These are phyloP conservation scores for Chymomyza costata DNA, from an alignment of 1,140 invertebrate genomes.

Conservation along the genomic window DNA sequence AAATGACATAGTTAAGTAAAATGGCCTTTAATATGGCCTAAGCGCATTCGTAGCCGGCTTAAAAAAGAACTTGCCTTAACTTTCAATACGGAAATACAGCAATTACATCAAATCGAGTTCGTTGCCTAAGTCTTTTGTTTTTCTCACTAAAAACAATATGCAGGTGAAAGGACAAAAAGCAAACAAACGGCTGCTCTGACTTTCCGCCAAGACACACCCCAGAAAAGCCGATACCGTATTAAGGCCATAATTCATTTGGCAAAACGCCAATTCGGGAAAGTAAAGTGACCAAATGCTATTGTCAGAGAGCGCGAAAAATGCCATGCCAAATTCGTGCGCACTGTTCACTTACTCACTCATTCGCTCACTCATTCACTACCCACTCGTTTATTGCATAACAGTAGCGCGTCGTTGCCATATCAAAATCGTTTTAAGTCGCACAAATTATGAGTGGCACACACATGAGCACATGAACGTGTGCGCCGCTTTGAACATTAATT, in stretches of 20 bases:
- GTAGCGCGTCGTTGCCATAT: no score
- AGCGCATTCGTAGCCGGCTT: neutral
- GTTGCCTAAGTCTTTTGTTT: conserved; percentile 72
- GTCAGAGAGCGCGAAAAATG: conserved; percentile 15
- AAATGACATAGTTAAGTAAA: conserved; percentile 39
- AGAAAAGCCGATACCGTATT: conserved; percentile 28
- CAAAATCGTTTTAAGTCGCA: no score
- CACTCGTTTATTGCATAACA: no score
- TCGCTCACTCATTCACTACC: no score
- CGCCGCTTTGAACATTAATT: no score
- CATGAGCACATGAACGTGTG: no score
- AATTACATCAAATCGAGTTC: conserved; percentile 34
- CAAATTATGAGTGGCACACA: no score
- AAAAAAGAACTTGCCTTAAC: conserved; percentile 26
- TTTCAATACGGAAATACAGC: conserved; percentile 50
- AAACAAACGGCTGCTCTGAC: conserved; percentile 2
- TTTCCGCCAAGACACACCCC: conserved; percentile 50
- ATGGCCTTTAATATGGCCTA: neutral
- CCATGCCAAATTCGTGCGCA: conserved; percentile 18
- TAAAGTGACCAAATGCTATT: conserved; percentile 11
- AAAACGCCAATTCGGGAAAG: conserved; percentile 12
- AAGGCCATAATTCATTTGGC: conserved; percentile 49
- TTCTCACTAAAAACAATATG: no score
- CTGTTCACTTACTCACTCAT: no score
- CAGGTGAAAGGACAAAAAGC: conserved; percentile 54